phyloP scores from a whole-genome alignment of 2,113 vertebrate genomes.

The Stegostoma tigrinum region DNA sequence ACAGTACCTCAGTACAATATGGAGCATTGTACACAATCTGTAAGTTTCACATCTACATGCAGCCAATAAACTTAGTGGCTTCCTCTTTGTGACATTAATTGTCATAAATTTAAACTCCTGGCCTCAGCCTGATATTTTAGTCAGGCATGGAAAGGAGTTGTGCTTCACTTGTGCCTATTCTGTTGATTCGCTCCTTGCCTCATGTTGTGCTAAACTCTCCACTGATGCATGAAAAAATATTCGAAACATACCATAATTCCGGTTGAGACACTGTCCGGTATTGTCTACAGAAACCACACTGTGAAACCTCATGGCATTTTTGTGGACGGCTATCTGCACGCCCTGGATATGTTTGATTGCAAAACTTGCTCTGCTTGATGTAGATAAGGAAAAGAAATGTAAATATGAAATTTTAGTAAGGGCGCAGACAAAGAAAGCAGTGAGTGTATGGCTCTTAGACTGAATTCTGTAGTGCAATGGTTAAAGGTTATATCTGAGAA shows the following conservation, averaged over 20 bases:
- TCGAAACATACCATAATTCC: background rate
- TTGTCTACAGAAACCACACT: background rate
- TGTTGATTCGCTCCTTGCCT: background rate
- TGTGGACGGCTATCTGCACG: background rate
- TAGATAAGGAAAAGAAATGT: background rate
- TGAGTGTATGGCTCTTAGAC: too few relatives aligned
- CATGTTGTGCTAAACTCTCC: background rate
- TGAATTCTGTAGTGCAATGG: background rate
- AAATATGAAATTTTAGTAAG: background rate
- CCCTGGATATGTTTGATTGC: background rate
- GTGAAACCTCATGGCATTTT: background rate
- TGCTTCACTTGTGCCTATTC: background rate
- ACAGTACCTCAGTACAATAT: background rate
- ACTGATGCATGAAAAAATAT: background rate
- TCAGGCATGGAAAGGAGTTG: background rate
- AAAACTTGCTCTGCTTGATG: background rate
- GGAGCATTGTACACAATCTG: background rate
- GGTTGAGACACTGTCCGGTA: background rate
- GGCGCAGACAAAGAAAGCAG: background rate
- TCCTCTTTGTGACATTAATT: background rate
- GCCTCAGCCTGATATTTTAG: background rate
- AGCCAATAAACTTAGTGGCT: background rate
- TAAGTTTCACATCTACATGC: background rate
- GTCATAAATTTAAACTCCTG: background rate
- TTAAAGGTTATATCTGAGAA: slow-evolving; percentile 3